A percentile compares a stretch with the other conserved stretches of the same genome.
Evolutionary conservation across 2,888 invertebrate species (phyloP).

Genomic region (Agrochola litura): DNA sequence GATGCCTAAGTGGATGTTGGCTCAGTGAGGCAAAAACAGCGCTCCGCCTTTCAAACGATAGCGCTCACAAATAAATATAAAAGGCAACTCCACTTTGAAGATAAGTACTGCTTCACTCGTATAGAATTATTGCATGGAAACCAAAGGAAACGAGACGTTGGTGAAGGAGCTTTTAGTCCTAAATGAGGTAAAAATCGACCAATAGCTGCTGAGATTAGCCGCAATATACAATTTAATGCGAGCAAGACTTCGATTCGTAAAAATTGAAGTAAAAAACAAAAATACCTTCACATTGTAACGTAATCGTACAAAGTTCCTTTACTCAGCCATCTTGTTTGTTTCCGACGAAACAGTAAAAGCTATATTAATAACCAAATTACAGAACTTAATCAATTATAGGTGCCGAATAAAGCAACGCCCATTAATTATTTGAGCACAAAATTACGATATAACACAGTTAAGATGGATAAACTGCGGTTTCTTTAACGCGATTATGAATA

Average conservation of each 20-base stretch:
- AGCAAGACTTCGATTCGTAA: slow-evolving; percentile 10
- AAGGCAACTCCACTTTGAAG: slow-evolving; percentile 53
- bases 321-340: background rate
- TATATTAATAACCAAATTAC: slow-evolving; percentile 65
- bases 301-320: slow-evolving; percentile 11
- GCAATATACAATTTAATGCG: slow-evolving; percentile 6
- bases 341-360: slow-evolving; percentile 50
- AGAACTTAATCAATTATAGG: slow-evolving; percentile 67
- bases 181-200: slow-evolving; percentile 14
- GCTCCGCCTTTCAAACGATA: slow-evolving; percentile 47
- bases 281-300: too few species aligned
- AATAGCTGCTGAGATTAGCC: slow-evolving; percentile 27
- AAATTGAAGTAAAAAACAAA: background rate
- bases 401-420: slow-evolving; percentile 63
- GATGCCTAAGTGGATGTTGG: slow-evolving; percentile 57
- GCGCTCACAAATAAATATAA: slow-evolving; percentile 59
- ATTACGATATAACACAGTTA: slow-evolving; percentile 74
- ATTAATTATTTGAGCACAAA: slow-evolving; percentile 67
- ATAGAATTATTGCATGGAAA: slow-evolving; percentile 47
- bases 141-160: slow-evolving; percentile 35
- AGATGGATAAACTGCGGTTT: slow-evolving; percentile 73
- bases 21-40: slow-evolving; percentile 55
- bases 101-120: slow-evolving; percentile 52
- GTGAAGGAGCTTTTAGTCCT: slow-evolving; percentile 19
- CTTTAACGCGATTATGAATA: slow-evolving; percentile 81